Evolutionary conservation across 2,113 vertebrate genomes (phyloP), one percentile per base, ranked within the genome.

Genomic region (Rhipidura dahli): DNA sequence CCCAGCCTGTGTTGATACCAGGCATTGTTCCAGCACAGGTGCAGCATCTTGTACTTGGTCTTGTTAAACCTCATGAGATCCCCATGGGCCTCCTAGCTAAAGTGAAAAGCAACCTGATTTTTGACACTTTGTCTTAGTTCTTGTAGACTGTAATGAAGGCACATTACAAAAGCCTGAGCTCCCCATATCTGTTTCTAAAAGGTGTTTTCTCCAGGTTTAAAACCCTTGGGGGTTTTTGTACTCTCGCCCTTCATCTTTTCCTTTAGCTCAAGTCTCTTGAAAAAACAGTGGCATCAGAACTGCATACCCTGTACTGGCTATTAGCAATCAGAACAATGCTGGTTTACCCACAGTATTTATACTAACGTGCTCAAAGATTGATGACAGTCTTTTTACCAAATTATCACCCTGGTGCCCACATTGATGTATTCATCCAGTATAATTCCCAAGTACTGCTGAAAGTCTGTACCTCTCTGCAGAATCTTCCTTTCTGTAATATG

Each of bases 11-110:
- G 30, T 14, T 42, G 50, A 33, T 33, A 42, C 8, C 0, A 0
- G 16, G 16, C 1, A 0, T 40, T 54, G 21, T 9, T 39, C 28
- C 22, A 33, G 19, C 0, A 3, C 50, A 26, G 37, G 37, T 33
- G 37, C 11, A 40, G 11, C 37, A 19, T 9, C 69, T 33, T 54
- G 37, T 22, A 18, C 69, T 71, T 53, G 28, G 20, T 51, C 49
- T 39, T 23, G 8, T 40, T 53, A 53, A 71, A 18, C 37, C 11
- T 31, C 69, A 40, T 40, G 37, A 53, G 37, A 31, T 24, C 23
- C 21, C 22, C 21, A 10, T 33, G 30, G 28, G 22, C 37, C 8
- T 26, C 27, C 39, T 30, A 33, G 24, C 11, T 54, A 24, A 70
- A 65, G 15, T 44, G 57, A 82, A 57, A 16, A 87, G 31, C n/a